Evolutionary conservation across 2,113 vertebrate species (phyloP).

Genomic region (Malurus cyaneus): DNA sequence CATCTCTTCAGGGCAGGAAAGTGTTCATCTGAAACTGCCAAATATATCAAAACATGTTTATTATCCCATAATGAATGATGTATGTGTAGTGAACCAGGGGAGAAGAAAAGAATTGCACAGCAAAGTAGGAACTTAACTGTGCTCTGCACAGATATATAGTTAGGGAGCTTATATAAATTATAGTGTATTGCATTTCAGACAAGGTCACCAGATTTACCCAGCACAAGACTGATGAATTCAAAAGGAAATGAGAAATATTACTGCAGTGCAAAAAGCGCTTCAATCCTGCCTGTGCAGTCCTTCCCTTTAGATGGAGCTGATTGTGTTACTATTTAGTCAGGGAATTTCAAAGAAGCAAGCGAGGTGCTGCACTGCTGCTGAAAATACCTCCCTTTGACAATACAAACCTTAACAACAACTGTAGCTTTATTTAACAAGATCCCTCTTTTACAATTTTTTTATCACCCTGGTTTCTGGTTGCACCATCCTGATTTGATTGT

Average conservation of each 20-base stretch:
- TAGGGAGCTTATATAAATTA: not conserved
- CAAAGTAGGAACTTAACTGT: not conserved
- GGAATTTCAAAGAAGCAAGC: not conserved
- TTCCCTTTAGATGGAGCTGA: not conserved
- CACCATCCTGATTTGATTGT: not conserved
- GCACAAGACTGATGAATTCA: not conserved
- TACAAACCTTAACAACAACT: not conserved
- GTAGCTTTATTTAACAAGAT: not conserved
- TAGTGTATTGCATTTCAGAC: not conserved
- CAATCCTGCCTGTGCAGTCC: not conserved
- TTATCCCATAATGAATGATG: not conserved
- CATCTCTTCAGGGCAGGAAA: not conserved
- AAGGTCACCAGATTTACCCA: not conserved
- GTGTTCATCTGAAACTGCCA: not conserved
- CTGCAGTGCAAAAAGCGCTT: not conserved
- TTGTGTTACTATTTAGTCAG: not conserved
- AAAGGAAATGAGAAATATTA: constrained; percentile 13
- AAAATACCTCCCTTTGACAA: not conserved
- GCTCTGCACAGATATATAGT: not conserved
- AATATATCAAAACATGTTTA: not conserved
- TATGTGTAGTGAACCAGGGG: not conserved
- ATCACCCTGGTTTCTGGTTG: not conserved
- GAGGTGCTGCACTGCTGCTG: not conserved
- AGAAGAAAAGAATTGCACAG: not conserved
- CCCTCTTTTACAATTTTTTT: not conserved